Evolutionary conservation across 2,888 invertebrate species (phyloP).

Genomic region (Malachius bipustulatus): DNA sequence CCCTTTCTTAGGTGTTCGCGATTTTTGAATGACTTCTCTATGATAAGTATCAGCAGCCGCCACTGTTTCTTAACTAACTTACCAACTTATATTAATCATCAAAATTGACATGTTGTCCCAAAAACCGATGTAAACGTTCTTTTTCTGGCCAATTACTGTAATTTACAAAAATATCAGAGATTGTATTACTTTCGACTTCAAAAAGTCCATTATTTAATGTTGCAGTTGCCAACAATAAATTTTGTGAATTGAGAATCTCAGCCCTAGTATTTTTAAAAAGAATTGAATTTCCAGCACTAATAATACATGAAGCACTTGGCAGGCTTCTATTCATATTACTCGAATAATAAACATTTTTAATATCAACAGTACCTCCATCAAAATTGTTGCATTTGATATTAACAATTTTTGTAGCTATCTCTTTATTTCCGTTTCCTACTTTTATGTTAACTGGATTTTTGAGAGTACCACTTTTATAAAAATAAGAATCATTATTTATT

Average conservation of each 20-base stretch:
- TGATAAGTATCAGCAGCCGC: too few relatives aligned
- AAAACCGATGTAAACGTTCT: slow-evolving; percentile 2
- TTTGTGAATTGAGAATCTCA: slow-evolving; percentile 5
- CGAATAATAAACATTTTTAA: slow-evolving; percentile 5
- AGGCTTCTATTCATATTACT: slow-evolving; percentile 1
- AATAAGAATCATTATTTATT: slow-evolving; percentile 6
- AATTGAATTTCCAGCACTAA: not conserved
- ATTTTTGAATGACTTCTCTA: too few relatives aligned
- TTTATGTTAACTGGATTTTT: slow-evolving; percentile 3
- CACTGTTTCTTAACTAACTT: too few relatives aligned
- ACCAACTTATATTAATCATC: slow-evolving; percentile 4
- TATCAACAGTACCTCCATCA: slow-evolving; percentile 6
- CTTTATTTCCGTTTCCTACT: slow-evolving; percentile 6
- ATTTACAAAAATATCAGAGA: too few relatives aligned
- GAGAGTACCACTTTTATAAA: slow-evolving; percentile 1
- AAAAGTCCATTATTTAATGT: slow-evolving; percentile 4
- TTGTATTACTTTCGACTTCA: not conserved
- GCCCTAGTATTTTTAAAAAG: slow-evolving; percentile 5
- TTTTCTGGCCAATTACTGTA: not conserved
- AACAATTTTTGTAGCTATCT: slow-evolving; percentile 5
- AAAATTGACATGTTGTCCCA: slow-evolving; percentile 5
- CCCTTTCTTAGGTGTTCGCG: too few relatives aligned
- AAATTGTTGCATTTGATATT: slow-evolving; percentile 6
- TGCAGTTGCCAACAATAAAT: slow-evolving; percentile 6
- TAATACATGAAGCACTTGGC: slow-evolving; percentile 5